These are phyloP conservation scores for Pterophyllum scalare DNA, from an alignment of 2,113 vertebrate genomes.

Conservation along the genomic window DNA sequence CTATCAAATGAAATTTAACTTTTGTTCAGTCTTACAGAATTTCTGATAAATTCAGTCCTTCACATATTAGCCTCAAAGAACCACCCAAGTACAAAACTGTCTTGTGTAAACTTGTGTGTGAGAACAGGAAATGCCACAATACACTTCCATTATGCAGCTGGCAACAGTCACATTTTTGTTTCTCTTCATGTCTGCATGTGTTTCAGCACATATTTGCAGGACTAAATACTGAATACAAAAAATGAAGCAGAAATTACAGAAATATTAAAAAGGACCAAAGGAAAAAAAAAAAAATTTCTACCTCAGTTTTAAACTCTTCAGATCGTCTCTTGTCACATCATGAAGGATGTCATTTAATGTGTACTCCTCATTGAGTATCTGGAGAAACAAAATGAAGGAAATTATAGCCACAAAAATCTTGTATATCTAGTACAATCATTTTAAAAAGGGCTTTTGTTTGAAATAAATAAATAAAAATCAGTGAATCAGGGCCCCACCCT, in stretches of 20 bases:
- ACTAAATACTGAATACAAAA: conserved; percentile 15
- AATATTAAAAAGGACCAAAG: background rate
- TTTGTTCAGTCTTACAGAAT: background rate
- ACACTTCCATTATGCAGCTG: background rate
- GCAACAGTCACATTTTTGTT: background rate
- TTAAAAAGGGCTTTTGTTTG: background rate
- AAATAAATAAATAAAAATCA: background rate
- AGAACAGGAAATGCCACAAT: background rate
- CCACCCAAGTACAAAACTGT: background rate
- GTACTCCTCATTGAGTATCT: conserved; percentile 90
- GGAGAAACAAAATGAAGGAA: background rate
- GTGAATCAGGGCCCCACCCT: conserved; percentile 77
- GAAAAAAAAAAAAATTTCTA: conserved; percentile 55
- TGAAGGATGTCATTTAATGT: conserved; percentile 90
- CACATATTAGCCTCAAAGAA: background rate
- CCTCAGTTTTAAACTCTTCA: conserved; percentile 95
- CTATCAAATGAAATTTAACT: background rate
- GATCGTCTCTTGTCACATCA: conserved; percentile 92
- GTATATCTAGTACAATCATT: background rate
- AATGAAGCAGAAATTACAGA: conserved; percentile 16
- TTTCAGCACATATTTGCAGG: background rate
- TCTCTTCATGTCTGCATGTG: background rate
- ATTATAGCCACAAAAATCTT: background rate
- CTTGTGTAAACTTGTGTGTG: background rate
- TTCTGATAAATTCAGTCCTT: background rate